phyloP scores from a whole-genome alignment of 2,888 invertebrate genomes.

The Gandaritis pyraliata region DNA sequence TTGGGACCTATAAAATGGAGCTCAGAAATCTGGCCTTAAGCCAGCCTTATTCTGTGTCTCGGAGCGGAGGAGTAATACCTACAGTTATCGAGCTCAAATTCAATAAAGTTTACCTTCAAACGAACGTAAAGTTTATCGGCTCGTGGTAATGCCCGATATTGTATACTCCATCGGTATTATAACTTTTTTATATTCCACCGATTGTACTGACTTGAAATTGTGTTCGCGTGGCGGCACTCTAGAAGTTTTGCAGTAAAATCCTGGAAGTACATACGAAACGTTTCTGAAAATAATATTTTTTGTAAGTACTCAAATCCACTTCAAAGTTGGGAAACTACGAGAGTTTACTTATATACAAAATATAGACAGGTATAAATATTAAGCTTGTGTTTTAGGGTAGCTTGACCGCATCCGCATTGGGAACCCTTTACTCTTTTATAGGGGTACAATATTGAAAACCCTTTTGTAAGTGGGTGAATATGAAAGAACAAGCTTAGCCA shows the following conservation, averaged over 20 bases:
- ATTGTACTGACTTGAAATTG: conserved; percentile 41
- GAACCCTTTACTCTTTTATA: conserved; percentile 23
- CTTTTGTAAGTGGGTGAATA: conserved; percentile 25
- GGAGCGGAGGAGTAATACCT: conserved; percentile 31
- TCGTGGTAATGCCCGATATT: conserved; percentile 30
- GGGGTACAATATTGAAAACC: conserved; percentile 29
- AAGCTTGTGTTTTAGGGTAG: conserved; percentile 18
- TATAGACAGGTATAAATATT: conserved; percentile 13
- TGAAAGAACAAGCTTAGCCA: conserved; percentile 12
- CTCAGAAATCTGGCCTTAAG: conserved; percentile 43
- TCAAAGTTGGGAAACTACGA: conserved; percentile 10
- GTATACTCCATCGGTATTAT: conserved; percentile 34
- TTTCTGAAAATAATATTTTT: conserved; percentile 32
- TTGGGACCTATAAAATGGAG: conserved; percentile 31
- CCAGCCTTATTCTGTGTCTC: conserved; percentile 41
- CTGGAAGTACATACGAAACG: conserved; percentile 37
- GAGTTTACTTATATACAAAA: conserved; percentile 7
- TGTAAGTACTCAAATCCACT: background rate
- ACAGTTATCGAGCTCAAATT: conserved; percentile 41
- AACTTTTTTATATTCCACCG: conserved; percentile 42
- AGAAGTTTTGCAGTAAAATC: conserved; percentile 41
- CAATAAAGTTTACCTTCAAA: conserved; percentile 42
- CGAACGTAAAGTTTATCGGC: conserved; percentile 28
- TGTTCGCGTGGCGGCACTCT: conserved; percentile 39
- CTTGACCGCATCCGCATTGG: conserved; percentile 21